Evolutionary conservation across 2,797 vertebrate species (phyloP), one percentile per base, ranked within the genome.

Genomic region (Calcarius lapponicus): DNA sequence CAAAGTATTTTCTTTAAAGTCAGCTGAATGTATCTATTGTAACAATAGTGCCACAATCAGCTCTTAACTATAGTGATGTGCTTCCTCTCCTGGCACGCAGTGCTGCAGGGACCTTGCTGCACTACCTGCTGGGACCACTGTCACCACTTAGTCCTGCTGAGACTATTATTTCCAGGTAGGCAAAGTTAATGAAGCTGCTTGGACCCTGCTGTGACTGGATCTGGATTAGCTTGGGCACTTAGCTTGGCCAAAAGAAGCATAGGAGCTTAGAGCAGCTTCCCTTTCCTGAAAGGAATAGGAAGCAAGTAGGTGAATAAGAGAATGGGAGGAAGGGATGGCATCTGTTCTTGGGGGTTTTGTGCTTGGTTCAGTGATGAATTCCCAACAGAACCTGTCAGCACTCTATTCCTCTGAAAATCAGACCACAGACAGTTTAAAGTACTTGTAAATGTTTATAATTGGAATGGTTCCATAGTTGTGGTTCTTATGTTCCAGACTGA

Each of bases 31-130:
- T 61, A 32, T 54, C 54, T 65, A 2, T 61, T 51, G 5, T 21
- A 76, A 85, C 8, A 53, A 24, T 19, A 24, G 3, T 13, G 31
- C 9, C 28, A 54, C 4, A 40, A 5, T 40, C 18, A 50, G 5
- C 20, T 51, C 22, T 60, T n/a, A n/a, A 11, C 6, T 17, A 0
- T 2, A 42, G 58, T 4, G 5, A 9, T 50, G 29, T 8, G 1
- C 7, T 47, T 61, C 58, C 13, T 61, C 7, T 80, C 8, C 31
- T 25, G 51, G 20, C 11, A n/a, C 13, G 4, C 40, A 25, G 29
- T 5, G 19, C 17, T 21, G 3, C 66, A 72, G 38, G 16, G 15
- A 26, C 45, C 7, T 42, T 53, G 57, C 28, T 74, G 50, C 56
- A 9, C 34, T 36, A 4, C 53, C 20, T 85, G 28, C 24, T 69